Percentiles rank a stretch among this genome's conserved stretches.
Conservation (phyloP, 2,888 invertebrate genomes). For the Gonocerus acuteangulatus region DNA sequence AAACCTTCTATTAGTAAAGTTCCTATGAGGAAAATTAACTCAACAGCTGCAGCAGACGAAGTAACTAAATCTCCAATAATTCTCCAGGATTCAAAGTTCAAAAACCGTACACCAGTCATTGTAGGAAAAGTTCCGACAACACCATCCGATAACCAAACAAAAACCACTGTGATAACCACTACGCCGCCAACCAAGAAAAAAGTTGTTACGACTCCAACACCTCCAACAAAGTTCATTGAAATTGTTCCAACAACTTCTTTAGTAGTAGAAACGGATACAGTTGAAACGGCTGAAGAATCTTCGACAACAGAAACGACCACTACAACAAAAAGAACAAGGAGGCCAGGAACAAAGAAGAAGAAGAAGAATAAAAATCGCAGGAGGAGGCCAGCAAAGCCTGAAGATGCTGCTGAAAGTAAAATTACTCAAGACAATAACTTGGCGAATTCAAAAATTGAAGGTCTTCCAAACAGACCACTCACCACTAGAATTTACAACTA, state of each 20-base stretch:
- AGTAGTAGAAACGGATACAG: conserved; percentile 31
- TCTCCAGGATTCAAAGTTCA: conserved; percentile 40
- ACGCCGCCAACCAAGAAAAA: conserved; percentile 33
- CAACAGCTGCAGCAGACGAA: conserved; percentile 27
- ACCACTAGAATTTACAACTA: conserved; percentile 70
- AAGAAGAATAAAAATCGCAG: conserved; percentile 42
- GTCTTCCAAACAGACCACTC: conserved; percentile 51
- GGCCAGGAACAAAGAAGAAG: conserved; percentile 42
- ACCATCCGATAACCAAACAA: conserved; percentile 41
- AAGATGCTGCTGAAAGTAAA: conserved; percentile 44
- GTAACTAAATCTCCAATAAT: conserved; percentile 34
- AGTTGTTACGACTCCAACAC: conserved; percentile 28
- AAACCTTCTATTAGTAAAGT: conserved; percentile 31
- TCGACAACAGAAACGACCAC: conserved; percentile 43
- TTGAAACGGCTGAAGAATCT: conserved; percentile 43
- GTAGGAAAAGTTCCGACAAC: conserved; percentile 42
- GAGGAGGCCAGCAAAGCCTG: conserved; percentile 46
- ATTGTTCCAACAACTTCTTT: conserved; percentile 39
- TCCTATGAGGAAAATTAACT: conserved; percentile 34
- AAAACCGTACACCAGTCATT: conserved; percentile 39
- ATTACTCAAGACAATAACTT: conserved; percentile 44
- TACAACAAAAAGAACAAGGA: conserved; percentile 38
- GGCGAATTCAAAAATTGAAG: conserved; percentile 42
- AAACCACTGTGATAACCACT: conserved; percentile 12
- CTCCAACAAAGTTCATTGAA: conserved; percentile 34